Evolutionary conservation across 2,113 vertebrate genomes (phyloP), one percentile per base, ranked within the genome.

Genomic region (Scortum barcoo): DNA sequence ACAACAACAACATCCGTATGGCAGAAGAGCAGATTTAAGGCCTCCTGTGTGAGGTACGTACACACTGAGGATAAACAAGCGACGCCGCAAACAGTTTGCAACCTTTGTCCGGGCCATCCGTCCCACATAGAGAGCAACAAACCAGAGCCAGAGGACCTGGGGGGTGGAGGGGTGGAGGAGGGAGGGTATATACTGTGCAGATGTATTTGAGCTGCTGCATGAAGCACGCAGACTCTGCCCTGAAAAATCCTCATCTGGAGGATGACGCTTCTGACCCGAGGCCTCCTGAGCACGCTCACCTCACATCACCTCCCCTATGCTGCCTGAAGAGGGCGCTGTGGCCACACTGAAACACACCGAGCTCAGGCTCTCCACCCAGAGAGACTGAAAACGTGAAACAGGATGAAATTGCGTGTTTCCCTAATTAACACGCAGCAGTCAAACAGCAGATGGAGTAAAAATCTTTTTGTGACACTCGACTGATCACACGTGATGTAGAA

Each of bases 321-420:
- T n/a, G 65, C 78, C 87, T 65, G 56, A 50, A 84, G 90, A 26
- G 83, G 90, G 80, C 12, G 30, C 83, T 75, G 57, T 26, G 24
- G 30, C 26, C 1, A 3, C 5, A 50, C 68, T 2, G 24, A 24
- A 62, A 60, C 0, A 33, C 0, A 1, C 53, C 40, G 26, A 50
- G 78, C 33, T 61, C 28, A 38, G 9, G 2, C 13, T 81, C 10
- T 30, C 0, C 24, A 26, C 38, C 13, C 30, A 11, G 68, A 11
- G 4, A 4, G 50, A 40, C 40, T 53, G 33, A 24, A 13, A 22
- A 48, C 8, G 19, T 63, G 26, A 68, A 58, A 53, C 16, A 20
- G 51, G 20, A 11, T 36, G 3, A 6, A 36, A 36, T 36, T 36
- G 6, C 12, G 2, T 4, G 17, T 51, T 50, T 19, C 12, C 20